Evolutionary conservation across 2,888 invertebrate genomes (phyloP), one percentile per base, ranked within the genome.

Genomic region (Galeopsomyia nigrocyanea): DNA sequence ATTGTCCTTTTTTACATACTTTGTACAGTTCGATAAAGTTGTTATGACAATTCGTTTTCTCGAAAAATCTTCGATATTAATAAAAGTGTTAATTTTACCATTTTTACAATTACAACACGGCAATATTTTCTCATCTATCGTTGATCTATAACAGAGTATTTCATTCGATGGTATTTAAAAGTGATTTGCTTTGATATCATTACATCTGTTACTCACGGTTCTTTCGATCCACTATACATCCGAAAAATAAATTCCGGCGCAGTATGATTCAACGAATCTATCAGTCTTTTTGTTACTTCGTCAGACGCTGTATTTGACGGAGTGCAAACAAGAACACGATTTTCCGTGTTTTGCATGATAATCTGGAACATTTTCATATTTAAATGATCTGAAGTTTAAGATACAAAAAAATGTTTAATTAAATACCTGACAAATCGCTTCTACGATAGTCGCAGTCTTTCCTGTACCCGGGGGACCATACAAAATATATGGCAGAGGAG

Each of bases 221-320:
- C 76, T 72, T 74, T 77, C 0, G 79, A 78, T 31, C 75, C 68
- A 67, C 79, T 78, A 39, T 76, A 78, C 55, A 77, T 75, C 22
- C 79, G 68, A 21, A 75, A 70, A 6, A 79, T 56, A 19, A 75
- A 57, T 0, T 57, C 58, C 5, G 67, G 47, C 22, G 80, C 76
- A 73, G 86, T 77, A 65, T 84, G 76, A 72, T 86, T 7, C 3
- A 86, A 77, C n/a, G n/a, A n/a, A n/a, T n/a, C n/a, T n/a, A n/a
- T n/a, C 47, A 91, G 81, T 75, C 89, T 84, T 72, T 85, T 79
- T 0, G 91, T 88, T 56, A 94, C 85, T 80, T 92, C 90, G 85
- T 94, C 92, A 61, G 92, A 92, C 13, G 93, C 93, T 71, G 91
- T 89, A 84, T 94, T 94, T 1, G 93, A 92, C 0, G 92, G 90